Conservation (phyloP, 2,797 vertebrate genomes). For the Pangasius krempfi region DNA sequence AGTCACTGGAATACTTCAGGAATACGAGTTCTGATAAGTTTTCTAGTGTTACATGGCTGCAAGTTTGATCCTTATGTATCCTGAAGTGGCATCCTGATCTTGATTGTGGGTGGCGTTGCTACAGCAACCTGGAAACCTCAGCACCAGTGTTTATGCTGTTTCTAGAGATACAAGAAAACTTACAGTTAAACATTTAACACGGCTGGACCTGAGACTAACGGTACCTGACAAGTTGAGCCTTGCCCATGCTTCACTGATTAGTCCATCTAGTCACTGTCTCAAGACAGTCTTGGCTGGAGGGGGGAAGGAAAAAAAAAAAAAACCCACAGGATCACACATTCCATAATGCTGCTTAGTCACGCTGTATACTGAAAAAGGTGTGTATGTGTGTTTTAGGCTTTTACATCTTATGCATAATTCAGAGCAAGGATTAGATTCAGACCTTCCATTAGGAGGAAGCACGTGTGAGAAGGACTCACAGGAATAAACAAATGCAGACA, state of each 20-base stretch:
- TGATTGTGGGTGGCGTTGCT: slow-evolving; percentile 25
- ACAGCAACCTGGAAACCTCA: slow-evolving; percentile 31
- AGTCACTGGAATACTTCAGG: background rate
- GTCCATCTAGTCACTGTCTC: background rate
- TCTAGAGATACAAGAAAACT: background rate
- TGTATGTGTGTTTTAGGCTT: background rate
- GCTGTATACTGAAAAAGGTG: background rate
- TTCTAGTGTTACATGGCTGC: slow-evolving; percentile 3
- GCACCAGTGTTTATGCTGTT: slow-evolving; percentile 23
- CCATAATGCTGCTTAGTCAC: background rate
- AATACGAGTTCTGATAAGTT: background rate
- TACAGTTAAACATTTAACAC: slow-evolving; percentile 1
- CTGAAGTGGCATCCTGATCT: slow-evolving; percentile 4
- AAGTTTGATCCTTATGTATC: background rate
- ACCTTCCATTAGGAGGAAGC: slow-evolving; percentile 13
- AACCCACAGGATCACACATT: background rate
- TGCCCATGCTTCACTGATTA: slow-evolving; percentile 12
- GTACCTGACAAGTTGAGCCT: background rate
- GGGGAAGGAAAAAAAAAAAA: background rate
- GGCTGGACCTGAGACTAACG: background rate
- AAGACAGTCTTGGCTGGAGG: background rate
- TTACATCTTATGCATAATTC: slow-evolving; percentile 30
- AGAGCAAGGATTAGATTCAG: background rate
- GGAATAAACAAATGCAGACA: background rate
- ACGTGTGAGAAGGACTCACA: background rate